Evolutionary conservation across 2,113 vertebrate species (phyloP).

Genomic region (Rhynchopsitta pachyrhyncha): DNA sequence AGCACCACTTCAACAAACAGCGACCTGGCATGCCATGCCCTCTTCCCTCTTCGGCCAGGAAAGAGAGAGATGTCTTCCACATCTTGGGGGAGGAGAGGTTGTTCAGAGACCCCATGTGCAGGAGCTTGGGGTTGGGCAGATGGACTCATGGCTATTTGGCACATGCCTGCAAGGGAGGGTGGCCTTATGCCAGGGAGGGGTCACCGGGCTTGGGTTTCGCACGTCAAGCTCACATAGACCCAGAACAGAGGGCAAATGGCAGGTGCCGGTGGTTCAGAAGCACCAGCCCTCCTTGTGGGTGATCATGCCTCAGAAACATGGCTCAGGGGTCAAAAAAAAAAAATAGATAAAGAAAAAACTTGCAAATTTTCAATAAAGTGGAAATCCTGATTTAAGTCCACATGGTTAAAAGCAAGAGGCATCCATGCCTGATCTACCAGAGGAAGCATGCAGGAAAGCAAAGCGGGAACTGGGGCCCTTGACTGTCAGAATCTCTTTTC

Average conservation of each 20-base stretch:
- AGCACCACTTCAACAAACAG: background rate
- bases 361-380: background rate
- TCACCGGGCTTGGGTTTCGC: accelerated
- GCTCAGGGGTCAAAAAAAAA: accelerated
- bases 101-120: background rate
- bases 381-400: background rate
- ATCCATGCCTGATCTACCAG: background rate
- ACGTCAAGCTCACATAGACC: background rate
- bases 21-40: accelerated
- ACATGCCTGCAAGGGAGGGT: accelerated
- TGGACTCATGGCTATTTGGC: accelerated
- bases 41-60: background rate
- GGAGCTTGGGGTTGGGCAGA: background rate
- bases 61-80: background rate
- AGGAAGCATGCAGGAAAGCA: background rate
- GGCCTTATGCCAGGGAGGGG: background rate
- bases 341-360: background rate
- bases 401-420: background rate
- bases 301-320: background rate
- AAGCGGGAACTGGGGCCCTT: background rate
- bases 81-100: background rate
- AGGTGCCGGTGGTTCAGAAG: accelerated
- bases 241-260: accelerated
- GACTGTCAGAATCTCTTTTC: background rate
- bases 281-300: background rate